These are phyloP conservation scores for Epinephelus lanceolatus DNA, from an alignment of 2,113 vertebrate species.

Conservation along the genomic window DNA sequence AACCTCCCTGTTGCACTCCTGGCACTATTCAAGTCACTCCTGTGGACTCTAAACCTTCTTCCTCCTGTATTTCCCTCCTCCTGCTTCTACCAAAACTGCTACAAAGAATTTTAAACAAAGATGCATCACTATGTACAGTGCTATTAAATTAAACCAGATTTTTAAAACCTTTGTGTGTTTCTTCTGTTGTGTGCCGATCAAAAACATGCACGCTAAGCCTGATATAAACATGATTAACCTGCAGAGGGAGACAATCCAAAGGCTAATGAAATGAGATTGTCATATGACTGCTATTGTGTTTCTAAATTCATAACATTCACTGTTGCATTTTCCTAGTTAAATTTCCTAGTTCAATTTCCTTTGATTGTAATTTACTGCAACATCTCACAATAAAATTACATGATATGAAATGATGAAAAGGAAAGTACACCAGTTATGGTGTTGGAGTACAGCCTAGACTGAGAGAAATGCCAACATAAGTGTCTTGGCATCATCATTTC, in stretches of 20 bases:
- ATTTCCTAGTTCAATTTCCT: background rate
- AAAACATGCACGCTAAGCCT: background rate
- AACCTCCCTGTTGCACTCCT: constrained; percentile 18
- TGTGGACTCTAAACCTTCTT: constrained; percentile 5
- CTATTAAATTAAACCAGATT: constrained; percentile 70
- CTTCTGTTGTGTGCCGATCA: constrained; percentile 12
- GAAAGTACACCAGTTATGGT: background rate
- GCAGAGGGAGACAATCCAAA: constrained; percentile 45
- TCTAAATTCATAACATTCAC: background rate
- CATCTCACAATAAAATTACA: background rate
- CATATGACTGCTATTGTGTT: background rate
- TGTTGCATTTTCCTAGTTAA: background rate
- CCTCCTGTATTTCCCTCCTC: background rate
- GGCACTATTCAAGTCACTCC: constrained; percentile 21
- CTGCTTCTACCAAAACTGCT: constrained; percentile 29
- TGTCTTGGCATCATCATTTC: constrained; percentile 4
- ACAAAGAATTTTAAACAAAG: constrained; percentile 26
- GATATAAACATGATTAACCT: constrained; percentile 25
- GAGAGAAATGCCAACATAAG: background rate
- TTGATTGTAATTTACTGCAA: background rate
- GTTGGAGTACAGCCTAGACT: background rate
- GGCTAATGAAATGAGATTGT: constrained; percentile 11
- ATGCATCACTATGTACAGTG: constrained; percentile 44
- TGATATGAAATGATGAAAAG: too few species aligned
- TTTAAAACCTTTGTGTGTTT: constrained; percentile 21